These are phyloP conservation scores for Oligia fasciuncula DNA, from an alignment of 2,888 invertebrate genomes.

Conservation along the genomic window DNA sequence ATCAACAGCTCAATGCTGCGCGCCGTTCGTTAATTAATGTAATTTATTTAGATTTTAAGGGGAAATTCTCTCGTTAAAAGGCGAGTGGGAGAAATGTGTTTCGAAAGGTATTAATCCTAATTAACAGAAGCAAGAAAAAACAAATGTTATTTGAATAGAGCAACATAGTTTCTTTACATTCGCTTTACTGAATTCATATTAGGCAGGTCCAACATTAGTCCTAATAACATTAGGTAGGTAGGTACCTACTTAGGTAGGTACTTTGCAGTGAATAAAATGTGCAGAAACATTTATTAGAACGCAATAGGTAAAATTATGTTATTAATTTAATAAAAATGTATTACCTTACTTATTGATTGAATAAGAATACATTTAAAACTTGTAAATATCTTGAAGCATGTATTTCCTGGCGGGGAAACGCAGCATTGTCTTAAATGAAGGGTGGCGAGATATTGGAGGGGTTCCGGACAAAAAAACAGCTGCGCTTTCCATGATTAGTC, in stretches of 20 bases:
- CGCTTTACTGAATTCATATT: not conserved
- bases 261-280: not conserved
- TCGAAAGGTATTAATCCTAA: not conserved
- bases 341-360: not conserved
- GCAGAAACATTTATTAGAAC: constrained; percentile 18
- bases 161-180: not conserved
- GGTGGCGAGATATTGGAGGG: not conserved
- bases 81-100: constrained; percentile 11
- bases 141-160: not conserved
- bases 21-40: constrained; percentile 64
- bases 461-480: not conserved
- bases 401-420: not conserved
- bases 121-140: not conserved
- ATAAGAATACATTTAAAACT: not conserved
- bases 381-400: not conserved
- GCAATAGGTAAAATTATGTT: not conserved
- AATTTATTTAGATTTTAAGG: constrained; percentile 62
- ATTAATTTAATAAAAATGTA: not conserved
- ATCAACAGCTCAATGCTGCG: constrained; percentile 64
- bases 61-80: constrained; percentile 29
- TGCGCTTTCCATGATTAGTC: not conserved
- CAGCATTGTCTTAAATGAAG: not conserved
- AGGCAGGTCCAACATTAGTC: not conserved
- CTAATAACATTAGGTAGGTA: not conserved
- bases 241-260: not conserved